Base-by-base conservation (phyloP, 2,797 vertebrate genomes). In the Rhinichthys osculus region DNA sequence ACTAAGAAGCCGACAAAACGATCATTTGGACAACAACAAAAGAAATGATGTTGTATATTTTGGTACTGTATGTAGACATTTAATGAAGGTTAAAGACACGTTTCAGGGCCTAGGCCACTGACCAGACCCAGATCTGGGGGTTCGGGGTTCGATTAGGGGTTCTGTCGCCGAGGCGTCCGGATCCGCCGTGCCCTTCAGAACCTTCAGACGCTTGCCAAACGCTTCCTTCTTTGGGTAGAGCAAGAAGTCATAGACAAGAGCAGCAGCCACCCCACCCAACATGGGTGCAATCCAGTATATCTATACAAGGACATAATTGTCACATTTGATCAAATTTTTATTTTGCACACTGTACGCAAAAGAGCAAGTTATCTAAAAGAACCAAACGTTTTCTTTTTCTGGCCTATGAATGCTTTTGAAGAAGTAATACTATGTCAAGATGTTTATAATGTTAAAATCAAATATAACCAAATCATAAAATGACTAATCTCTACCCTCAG, bases 271-370 rank as follows among this genome's bases (percentile, higher is more conserved):
- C 6, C 94, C 94, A 13, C 95, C 96, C 6, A 96, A 94, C 88
- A 96, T 89, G 0, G 96, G 96, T 23, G 95, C 96, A 52, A 95
- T 95, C 96, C 96, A 97, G 91, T 95, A 97, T 62, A 97, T 94
- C 97, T 98, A 91, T 21, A 47, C 30, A 27, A 62, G 70, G 23
- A 85, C 57, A 83, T 27, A 52, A 27, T 52, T 14, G 66, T 35
- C 11, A 54, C 8, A 54, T 11, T 52, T 54, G 3, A 50, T 54
- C 0, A n/a, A 40, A 13, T 9, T 11, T 2, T 79, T 17, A 44
- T 69, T 66, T 33, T 66, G 30, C 64, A 33, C 62, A 30, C 30
- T 16, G 27, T 17, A 33, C 1, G 6, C 44, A n/a, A 38, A 59
- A n/a, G 2, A 30, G 52, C 0, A 5, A 27, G 5, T 8, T 44